Percentiles rank a stretch among this genome's conserved stretches.
These are phyloP conservation scores for Herpetotheres cachinnans DNA, from an alignment of 2,113 vertebrate genomes.

Conservation along the genomic window DNA sequence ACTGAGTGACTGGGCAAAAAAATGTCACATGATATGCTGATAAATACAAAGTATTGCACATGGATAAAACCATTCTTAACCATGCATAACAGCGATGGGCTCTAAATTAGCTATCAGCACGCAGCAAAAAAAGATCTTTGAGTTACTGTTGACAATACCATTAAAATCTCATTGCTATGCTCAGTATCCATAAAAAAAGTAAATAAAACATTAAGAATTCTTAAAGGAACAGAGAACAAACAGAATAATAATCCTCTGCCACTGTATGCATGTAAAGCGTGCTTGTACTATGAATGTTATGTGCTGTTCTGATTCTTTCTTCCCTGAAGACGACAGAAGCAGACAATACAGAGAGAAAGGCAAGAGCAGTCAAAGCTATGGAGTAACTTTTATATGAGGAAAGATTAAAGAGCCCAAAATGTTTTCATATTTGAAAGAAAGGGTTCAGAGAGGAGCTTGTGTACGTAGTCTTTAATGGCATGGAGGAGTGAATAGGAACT, in stretches of 20 bases:
- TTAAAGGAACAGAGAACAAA: not conserved
- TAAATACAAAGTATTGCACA: constrained; percentile 7
- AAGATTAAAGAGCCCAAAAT: not conserved
- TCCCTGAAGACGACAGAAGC: not conserved
- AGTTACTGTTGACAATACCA: not conserved
- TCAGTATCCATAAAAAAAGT: not conserved
- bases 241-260: not conserved
- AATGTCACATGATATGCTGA: constrained; percentile 1
- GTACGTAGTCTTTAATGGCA: not conserved
- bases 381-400: not conserved
- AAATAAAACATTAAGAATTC: not conserved
- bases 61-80: not conserved
- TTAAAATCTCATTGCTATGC: not conserved
- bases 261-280: not conserved
- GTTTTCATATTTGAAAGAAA: not conserved
- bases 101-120: constrained; percentile 25
- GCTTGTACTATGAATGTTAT: not conserved
- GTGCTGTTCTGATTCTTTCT: not conserved
- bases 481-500: not conserved
- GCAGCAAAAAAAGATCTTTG: not conserved
- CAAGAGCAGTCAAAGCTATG: not conserved
- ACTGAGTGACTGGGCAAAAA: not conserved
- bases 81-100: not conserved
- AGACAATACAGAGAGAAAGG: not conserved
- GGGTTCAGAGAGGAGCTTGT: not conserved